These are phyloP conservation scores for Vannuccia rotundouncinata DNA, from an alignment of 2,888 invertebrate species.

Conservation along the genomic window DNA sequence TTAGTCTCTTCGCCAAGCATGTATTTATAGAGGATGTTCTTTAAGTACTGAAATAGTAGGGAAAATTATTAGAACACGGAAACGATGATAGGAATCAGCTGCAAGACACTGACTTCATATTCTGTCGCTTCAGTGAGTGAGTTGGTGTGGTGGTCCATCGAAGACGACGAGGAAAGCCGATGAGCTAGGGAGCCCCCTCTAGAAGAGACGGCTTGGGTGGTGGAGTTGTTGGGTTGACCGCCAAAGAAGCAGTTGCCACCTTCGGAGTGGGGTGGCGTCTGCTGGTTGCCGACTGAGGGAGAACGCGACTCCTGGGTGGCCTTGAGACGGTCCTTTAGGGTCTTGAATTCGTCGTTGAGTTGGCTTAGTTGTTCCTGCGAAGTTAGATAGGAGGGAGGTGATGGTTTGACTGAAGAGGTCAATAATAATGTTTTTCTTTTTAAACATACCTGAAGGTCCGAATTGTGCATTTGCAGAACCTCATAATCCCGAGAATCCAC, in stretches of 20 bases:
- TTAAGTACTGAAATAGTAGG: neutral
- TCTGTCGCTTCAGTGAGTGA: slow-evolving; percentile 6
- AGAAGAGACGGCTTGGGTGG: neutral
- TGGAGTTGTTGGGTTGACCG: neutral
- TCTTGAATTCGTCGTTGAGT: neutral
- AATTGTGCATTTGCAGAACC: neutral
- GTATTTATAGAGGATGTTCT: slow-evolving; percentile 6
- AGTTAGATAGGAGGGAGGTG: neutral
- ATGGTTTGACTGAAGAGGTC: no score
- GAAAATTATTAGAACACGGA: neutral
- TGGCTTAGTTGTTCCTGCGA: neutral
- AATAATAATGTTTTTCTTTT: no score
- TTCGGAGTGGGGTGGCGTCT: neutral
- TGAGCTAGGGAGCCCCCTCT: neutral
- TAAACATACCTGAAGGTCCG: neutral
- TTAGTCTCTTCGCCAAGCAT: slow-evolving; percentile 4
- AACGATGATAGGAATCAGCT: no score
- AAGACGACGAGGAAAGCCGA: neutral
- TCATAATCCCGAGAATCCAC: neutral
- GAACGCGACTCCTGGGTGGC: neutral
- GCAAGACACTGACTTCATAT: neutral
- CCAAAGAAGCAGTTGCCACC: no score
- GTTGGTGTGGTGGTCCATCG: neutral
- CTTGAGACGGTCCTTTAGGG: neutral
- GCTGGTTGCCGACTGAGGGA: no score